Percentiles rank a stretch among this genome's conserved stretches.
These are phyloP conservation scores for Alfaro cultratus DNA, from an alignment of 2,797 vertebrate genomes.

Conservation along the genomic window DNA sequence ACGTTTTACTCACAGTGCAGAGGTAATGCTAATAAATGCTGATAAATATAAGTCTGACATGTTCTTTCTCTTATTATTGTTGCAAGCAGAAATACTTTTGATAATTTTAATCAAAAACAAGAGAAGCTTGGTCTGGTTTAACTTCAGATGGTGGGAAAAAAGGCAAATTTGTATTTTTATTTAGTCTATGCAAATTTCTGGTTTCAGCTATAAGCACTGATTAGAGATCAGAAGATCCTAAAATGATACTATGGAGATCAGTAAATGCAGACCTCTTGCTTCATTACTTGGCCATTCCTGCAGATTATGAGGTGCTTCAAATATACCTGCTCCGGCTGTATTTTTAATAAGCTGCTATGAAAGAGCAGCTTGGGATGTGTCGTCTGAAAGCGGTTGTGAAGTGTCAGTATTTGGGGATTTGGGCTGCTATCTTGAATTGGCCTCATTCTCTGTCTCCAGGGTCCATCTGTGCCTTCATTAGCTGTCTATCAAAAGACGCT, in stretches of 20 bases:
- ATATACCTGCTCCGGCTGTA: background rate
- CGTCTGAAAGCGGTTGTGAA: background rate
- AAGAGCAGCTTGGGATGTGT: background rate
- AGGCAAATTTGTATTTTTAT: background rate
- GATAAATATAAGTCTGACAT: background rate
- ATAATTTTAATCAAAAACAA: background rate
- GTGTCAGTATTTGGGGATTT: slow-evolving; percentile 3
- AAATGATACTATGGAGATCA: background rate
- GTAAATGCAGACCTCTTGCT: background rate
- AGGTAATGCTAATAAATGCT: background rate
- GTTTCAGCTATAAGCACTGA: background rate
- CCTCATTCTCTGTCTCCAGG: slow-evolving; percentile 38
- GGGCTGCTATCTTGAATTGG: background rate
- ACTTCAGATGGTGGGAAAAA: background rate
- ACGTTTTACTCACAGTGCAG: background rate
- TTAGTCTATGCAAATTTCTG: background rate
- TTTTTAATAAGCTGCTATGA: background rate
- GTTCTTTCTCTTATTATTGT: background rate
- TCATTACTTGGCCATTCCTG: background rate
- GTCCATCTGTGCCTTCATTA: slow-evolving; percentile 22
- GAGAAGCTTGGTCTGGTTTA: background rate
- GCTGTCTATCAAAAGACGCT: slow-evolving; percentile 49
- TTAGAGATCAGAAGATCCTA: background rate
- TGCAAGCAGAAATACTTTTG: background rate
- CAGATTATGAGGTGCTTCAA: background rate